A percentile compares a stretch with the other conserved stretches of the same genome.
Evolutionary conservation across 2,113 vertebrate species (phyloP).

Genomic region (Cynoglossus semilaevis): DNA sequence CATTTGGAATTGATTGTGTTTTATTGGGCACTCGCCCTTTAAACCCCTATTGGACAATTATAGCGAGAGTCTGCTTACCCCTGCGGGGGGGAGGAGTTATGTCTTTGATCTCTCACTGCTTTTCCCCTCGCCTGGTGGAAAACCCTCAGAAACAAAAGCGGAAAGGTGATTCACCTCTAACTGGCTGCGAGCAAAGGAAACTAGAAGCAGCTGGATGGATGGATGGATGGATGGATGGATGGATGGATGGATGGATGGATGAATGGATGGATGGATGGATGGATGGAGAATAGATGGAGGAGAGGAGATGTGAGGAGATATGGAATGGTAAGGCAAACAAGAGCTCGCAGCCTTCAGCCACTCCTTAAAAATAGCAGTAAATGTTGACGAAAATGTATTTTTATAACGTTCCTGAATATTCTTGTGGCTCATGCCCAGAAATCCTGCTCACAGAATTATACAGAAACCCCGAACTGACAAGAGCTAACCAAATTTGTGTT

Average conservation of each 20-base stretch:
- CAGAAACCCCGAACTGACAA: too few species aligned
- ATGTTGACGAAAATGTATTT: not conserved
- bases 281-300: conserved; percentile 15
- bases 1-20: conserved; percentile 61
- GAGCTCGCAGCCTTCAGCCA: not conserved
- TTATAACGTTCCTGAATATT: too few species aligned
- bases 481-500: too few species aligned
- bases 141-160: conserved; percentile 41
- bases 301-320: conserved; percentile 4
- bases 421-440: too few species aligned
- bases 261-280: too few species aligned
- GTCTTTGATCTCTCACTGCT: conserved; percentile 59
- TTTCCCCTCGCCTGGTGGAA: conserved; percentile 40
- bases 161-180: conserved; percentile 65
- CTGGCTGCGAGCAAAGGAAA: conserved; percentile 57
- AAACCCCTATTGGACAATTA: conserved; percentile 58
- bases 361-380: not conserved
- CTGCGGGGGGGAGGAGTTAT: conserved; percentile 4
- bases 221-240: conserved; percentile 20
- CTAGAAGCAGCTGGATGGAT: conserved; percentile 53
- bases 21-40: conserved; percentile 48
- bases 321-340: conserved; percentile 4
- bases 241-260: not conserved
- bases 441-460: too few species aligned
- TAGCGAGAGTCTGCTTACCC: conserved; percentile 35